Percentiles rank a stretch among this genome's conserved stretches.
phyloP scores from a whole-genome alignment of 2,113 vertebrate species.

The Onychostruthus taczanowskii region DNA sequence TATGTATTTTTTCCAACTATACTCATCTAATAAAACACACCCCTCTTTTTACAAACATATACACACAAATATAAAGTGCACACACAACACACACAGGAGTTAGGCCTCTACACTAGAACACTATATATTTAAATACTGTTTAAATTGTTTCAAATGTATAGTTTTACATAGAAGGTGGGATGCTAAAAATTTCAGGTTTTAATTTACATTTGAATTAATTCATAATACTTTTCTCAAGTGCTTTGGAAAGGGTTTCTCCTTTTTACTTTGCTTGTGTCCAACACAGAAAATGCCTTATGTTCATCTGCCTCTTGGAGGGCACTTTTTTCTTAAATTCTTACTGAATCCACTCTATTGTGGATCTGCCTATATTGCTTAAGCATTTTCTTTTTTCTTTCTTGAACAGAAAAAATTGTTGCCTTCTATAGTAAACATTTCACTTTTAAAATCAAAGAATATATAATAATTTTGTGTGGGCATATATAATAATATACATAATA shows the following conservation, averaged over 20 bases:
- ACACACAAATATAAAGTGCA: not conserved
- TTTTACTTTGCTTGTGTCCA: not conserved
- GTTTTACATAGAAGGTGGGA: not conserved
- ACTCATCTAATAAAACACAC: not conserved
- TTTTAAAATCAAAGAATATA: not conserved
- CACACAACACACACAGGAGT: not conserved
- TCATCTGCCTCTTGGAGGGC: not conserved
- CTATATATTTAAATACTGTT: not conserved
- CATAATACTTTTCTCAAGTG: not conserved
- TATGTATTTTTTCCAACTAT: not conserved
- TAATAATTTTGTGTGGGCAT: not conserved
- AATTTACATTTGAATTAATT: not conserved
- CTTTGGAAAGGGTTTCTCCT: not conserved
- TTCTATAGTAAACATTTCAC: not conserved
- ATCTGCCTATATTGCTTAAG: not conserved
- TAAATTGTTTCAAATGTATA: not conserved
- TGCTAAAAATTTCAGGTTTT: not conserved
- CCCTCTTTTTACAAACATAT: not conserved
- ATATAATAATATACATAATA: too few relatives aligned
- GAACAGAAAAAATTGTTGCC: not conserved
- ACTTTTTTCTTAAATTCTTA: not conserved
- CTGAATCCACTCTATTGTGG: not conserved
- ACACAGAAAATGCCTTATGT: not conserved
- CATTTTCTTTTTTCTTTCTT: not conserved
- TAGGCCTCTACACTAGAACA: not conserved